These are phyloP conservation scores for Panurus biarmicus DNA, from an alignment of 2,113 vertebrate genomes.

Conservation along the genomic window DNA sequence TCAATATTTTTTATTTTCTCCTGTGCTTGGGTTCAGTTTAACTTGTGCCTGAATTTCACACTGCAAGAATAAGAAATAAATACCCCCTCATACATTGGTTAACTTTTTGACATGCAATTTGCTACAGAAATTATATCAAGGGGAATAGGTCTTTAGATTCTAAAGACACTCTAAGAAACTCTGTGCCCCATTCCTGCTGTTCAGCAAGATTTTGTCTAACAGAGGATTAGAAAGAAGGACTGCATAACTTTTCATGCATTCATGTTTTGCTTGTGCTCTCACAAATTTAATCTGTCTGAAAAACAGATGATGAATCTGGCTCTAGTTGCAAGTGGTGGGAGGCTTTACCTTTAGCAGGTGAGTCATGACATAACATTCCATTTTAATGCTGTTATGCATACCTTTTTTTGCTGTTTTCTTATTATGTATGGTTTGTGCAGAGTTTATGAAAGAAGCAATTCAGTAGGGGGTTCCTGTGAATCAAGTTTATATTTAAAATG, in stretches of 20 bases:
- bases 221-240: not conserved
- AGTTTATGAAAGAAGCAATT: constrained; percentile 53
- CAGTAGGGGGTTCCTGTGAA: constrained; percentile 1
- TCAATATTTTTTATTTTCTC: not conserved
- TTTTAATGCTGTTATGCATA: constrained; percentile 4
- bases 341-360: constrained; percentile 17
- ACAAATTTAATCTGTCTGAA: not conserved
- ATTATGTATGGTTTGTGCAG: not conserved
- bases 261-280: not conserved
- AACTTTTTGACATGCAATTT: not conserved
- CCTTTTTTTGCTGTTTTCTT: constrained; percentile 12
- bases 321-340: not conserved
- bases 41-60: not conserved
- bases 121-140: not conserved
- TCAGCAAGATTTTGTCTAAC: not conserved
- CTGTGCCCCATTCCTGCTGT: not conserved
- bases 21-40: not conserved
- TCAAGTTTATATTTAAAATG: constrained; percentile 41
- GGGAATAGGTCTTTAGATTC: not conserved
- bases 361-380: constrained; percentile 11
- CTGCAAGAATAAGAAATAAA: not conserved
- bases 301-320: not conserved
- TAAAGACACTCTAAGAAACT: not conserved
- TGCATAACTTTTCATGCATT: not conserved
- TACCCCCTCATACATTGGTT: not conserved